Evolutionary conservation across 1,140 invertebrate species (phyloP), one percentile per base, ranked within the genome.

Genomic region (Popillia japonica): DNA sequence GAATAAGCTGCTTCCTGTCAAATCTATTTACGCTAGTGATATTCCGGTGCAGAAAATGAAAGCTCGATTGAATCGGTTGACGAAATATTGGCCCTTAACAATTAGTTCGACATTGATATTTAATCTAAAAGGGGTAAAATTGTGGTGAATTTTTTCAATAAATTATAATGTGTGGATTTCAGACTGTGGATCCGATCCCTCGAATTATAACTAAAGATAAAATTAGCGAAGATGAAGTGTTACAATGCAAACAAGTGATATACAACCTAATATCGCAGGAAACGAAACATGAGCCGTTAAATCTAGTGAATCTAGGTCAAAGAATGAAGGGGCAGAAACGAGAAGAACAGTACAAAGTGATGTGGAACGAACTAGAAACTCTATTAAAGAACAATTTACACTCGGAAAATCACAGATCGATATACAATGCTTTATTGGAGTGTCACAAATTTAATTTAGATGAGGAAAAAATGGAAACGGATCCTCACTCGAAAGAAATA

Each of bases 31-130:
- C 72, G 83, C 79, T 22, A 84, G 84, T 6, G 84, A 84, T 55
- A 86, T 87, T 42, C 90, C 88, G 14, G 83, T 91, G 48, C 87
- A 89, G 17, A 90, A 90, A 85, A 92, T 95, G 77, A 90, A 93
- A 79, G 87, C 90, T 3, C 89, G 92, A 72, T 83, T 98, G 0
- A 92, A 93, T 68, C 88, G 95, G 40, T 90, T 94, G 78, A 97
- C 96, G 0, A 92, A 94, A 72, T 97, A 96, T 87, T 99, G 96
- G 95, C 97, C 98, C 0, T 90, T 98, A 72, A 97, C 95, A 6
- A 96, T 97, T 72, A 94, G 94, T 14, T 94, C 95, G 4, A 98
- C 96, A 0, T 91, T 97, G 10, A 92, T 99, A 81, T 98, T 96
- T 83, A 98, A 97, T 84, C 88, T 98, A 78, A 92, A 92, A 84